These are phyloP conservation scores for Stegophylla sp. DNA, from an alignment of 2,888 invertebrate genomes.

Conservation along the genomic window DNA sequence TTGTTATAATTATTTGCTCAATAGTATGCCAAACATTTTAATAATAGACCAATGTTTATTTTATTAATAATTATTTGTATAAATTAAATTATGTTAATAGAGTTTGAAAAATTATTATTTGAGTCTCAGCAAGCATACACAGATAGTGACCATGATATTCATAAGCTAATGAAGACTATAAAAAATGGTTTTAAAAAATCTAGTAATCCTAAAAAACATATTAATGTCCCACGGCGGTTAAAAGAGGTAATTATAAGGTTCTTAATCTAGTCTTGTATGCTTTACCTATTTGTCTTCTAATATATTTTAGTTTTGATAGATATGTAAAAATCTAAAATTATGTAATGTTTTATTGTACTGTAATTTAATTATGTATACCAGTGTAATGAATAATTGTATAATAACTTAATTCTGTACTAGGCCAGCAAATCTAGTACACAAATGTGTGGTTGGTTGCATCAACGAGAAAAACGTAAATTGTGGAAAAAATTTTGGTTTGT, in stretches of 20 bases:
- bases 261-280: not conserved
- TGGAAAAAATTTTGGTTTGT: constrained; percentile 70
- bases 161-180: constrained; percentile 61
- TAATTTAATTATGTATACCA: too few relatives aligned
- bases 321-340: too few relatives aligned
- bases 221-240: constrained; percentile 64
- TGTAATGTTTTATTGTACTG: not conserved
- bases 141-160: constrained; percentile 61
- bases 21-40: constrained; percentile 62
- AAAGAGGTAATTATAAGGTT: constrained; percentile 63
- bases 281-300: too few relatives aligned
- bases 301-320: too few relatives aligned
- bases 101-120: constrained; percentile 61
- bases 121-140: constrained; percentile 34
- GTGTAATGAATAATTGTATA: not conserved
- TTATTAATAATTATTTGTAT: not conserved
- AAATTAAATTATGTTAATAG: constrained; percentile 60
- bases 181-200: constrained; percentile 62
- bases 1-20: constrained; percentile 66
- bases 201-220: constrained; percentile 61
- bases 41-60: not conserved
- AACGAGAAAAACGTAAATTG: constrained; percentile 64
- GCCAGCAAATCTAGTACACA: constrained; percentile 68
- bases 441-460: constrained; percentile 68
- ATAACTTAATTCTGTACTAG: constrained; percentile 63